Percentiles rank a stretch among this genome's conserved stretches.
These are phyloP conservation scores for Phrynocephalus vlangalii DNA, from an alignment of 2,797 vertebrate genomes.

Conservation along the genomic window DNA sequence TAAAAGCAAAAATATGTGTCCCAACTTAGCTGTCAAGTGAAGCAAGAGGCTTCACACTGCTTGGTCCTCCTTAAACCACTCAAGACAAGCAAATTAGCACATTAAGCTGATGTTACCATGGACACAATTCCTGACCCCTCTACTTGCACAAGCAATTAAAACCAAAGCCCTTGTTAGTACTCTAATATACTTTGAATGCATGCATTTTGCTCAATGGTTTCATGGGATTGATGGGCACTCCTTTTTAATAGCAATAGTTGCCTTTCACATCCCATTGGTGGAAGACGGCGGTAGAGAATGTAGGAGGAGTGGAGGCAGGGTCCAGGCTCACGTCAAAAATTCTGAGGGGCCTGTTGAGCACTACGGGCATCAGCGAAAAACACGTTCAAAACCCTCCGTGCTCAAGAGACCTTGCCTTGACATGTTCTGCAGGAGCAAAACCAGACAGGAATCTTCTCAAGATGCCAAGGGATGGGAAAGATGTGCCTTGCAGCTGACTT, in stretches of 20 bases:
- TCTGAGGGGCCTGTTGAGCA: slow-evolving; percentile 44
- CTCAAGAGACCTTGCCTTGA: slow-evolving; percentile 42
- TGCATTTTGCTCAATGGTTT: slow-evolving; percentile 47
- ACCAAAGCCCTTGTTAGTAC: slow-evolving; percentile 46
- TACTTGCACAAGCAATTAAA: slow-evolving; percentile 49
- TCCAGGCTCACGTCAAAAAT: slow-evolving; percentile 3
- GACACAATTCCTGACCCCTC: slow-evolving; percentile 37
- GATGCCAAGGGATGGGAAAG: slow-evolving; percentile 21
- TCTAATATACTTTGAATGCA: slow-evolving; percentile 38
- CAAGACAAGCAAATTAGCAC: slow-evolving; percentile 33
- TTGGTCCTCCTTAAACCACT: slow-evolving; percentile 19
- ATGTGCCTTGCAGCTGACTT: slow-evolving; percentile 6
- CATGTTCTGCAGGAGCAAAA: slow-evolving; percentile 36
- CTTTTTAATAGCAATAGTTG: slow-evolving; percentile 40
- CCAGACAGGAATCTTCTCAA: slow-evolving; percentile 47
- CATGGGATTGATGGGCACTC: slow-evolving; percentile 41
- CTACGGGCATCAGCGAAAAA: slow-evolving; percentile 17
- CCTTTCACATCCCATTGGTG: slow-evolving; percentile 46
- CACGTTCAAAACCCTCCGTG: slow-evolving; percentile 10
- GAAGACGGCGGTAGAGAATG: background rate
- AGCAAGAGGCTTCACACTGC: slow-evolving; percentile 43
- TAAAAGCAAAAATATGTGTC: slow-evolving; percentile 28
- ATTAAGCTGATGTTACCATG: slow-evolving; percentile 39
- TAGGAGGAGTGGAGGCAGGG: slow-evolving; percentile 33
- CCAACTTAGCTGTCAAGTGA: slow-evolving; percentile 31